phyloP scores from a whole-genome alignment of 2,113 vertebrate genomes.

The Pachyramphus minor region DNA sequence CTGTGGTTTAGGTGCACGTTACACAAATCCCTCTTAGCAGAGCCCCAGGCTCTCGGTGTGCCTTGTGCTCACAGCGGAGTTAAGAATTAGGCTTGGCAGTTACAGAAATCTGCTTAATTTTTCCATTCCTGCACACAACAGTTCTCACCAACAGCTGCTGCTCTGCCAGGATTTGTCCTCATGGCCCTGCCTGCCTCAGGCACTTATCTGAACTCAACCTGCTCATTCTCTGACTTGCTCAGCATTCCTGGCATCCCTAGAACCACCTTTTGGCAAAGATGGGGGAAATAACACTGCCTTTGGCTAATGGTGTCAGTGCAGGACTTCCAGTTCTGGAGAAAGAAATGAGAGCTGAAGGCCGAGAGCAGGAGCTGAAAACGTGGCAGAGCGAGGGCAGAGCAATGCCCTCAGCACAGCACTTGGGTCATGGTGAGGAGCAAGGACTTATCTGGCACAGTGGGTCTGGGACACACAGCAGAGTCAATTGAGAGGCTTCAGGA shows the following conservation, averaged over 20 bases:
- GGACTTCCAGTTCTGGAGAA: background rate
- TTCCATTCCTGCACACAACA: background rate
- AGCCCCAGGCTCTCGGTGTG: constrained; percentile 18
- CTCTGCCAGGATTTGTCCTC: background rate
- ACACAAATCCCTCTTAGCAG: constrained; percentile 65
- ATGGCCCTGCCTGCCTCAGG: background rate
- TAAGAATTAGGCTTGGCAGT: constrained; percentile 12
- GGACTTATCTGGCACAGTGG: background rate
- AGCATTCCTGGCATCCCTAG: background rate
- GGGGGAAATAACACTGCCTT: background rate
- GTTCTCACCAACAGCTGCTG: constrained; percentile 32
- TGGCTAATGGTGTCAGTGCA: accelerated
- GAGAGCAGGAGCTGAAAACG: background rate
- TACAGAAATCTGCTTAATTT: constrained; percentile 35
- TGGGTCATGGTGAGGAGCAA: background rate
- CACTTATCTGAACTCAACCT: background rate
- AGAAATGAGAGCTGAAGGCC: background rate
- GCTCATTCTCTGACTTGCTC: background rate
- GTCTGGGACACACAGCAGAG: background rate
- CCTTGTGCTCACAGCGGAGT: background rate
- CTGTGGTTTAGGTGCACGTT: constrained; percentile 72
- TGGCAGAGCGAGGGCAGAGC: background rate
- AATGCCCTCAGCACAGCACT: background rate
- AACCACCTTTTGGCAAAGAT: background rate
- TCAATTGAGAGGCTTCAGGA: accelerated